Conservation (phyloP, 2,113 vertebrate species). For the Cinclus mexicanus region DNA sequence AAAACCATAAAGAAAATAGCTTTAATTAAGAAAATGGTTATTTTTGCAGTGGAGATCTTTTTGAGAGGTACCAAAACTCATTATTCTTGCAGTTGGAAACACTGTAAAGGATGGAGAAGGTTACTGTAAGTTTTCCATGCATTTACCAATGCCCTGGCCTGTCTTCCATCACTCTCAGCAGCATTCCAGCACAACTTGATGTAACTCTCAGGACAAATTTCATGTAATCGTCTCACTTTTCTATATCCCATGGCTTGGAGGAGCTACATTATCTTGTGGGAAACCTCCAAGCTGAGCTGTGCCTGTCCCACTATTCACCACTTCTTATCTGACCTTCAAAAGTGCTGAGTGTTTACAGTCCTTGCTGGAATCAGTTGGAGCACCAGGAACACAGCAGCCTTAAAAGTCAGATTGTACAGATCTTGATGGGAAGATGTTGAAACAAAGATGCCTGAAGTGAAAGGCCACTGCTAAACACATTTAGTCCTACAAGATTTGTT, state of each 20-base stretch:
- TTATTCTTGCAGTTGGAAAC: background rate
- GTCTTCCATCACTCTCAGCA: background rate
- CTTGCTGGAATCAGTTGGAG: background rate
- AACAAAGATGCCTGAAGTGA: background rate
- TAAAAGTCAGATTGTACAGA: background rate
- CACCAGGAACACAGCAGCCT: background rate
- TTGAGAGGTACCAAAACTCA: background rate
- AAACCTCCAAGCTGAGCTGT: background rate
- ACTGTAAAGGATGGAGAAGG: background rate
- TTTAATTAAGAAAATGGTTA: background rate
- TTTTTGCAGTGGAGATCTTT: background rate
- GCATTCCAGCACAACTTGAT: background rate
- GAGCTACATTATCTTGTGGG: background rate
- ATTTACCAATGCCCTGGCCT: background rate
- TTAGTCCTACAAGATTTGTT: background rate
- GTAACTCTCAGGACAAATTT: background rate
- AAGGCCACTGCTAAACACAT: background rate
- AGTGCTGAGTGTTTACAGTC: background rate
- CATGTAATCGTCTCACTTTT: background rate
- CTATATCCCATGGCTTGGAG: rapidly evolving
- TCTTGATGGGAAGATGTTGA: background rate
- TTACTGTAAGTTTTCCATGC: background rate
- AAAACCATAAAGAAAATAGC: background rate
- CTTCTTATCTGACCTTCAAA: background rate
- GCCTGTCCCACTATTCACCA: background rate